phyloP scores from a whole-genome alignment of 2,888 invertebrate genomes.

The Rapana venosa region DNA sequence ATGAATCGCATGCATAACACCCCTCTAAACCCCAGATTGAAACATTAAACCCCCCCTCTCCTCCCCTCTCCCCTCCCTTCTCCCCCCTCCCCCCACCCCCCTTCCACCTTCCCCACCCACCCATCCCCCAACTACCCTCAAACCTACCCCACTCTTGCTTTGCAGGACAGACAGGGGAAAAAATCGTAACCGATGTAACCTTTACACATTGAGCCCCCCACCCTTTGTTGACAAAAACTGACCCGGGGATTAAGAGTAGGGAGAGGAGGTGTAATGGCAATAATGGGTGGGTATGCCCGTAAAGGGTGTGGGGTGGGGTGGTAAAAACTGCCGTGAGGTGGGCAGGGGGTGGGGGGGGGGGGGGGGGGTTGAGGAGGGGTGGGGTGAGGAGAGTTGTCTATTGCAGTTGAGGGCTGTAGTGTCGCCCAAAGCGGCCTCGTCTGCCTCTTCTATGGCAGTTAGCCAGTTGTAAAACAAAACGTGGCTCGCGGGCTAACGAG shows the following conservation, averaged over 20 bases:
- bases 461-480: slow-evolving; percentile 7
- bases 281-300: neutral
- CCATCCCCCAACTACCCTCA: neutral
- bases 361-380: neutral
- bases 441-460: neutral
- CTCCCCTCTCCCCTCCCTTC: too few relatives aligned
- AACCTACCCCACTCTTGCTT: too few relatives aligned
- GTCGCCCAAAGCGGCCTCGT: neutral
- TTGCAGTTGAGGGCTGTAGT: neutral
- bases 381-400: neutral
- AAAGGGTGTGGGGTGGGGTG: neutral
- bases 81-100: neutral
- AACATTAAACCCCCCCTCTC: too few relatives aligned
- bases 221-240: neutral
- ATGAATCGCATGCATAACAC: too few relatives aligned
- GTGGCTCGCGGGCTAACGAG: neutral
- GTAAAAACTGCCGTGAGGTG: neutral
- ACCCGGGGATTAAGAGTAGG: neutral
- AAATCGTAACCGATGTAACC: too few relatives aligned
- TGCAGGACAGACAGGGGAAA: too few relatives aligned
- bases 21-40: too few relatives aligned
- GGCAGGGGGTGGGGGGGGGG: neutral
- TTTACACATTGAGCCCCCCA: neutral
- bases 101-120: neutral
- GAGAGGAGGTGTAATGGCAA: neutral